Base-by-base conservation (phyloP, 1,140 invertebrate species). In the Zelostemma sp. region DNA sequence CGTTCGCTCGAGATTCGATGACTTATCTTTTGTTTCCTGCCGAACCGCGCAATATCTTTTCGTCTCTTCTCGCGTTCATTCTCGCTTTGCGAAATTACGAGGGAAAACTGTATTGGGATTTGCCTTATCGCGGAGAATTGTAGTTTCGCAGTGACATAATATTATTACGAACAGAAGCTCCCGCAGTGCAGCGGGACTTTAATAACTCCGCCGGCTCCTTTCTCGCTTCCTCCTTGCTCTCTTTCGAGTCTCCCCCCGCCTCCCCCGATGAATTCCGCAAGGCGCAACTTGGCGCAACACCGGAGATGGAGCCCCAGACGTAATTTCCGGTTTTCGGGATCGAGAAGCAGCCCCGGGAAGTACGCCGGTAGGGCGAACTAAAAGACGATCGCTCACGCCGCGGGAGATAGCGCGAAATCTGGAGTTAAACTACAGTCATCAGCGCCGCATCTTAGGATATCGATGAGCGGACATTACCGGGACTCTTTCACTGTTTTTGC, bases 271-370 rank as follows among this genome's bases (percentile, higher is more conserved):
- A 76, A 79, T 80, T 78, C 72, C 66, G 70, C 69, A 71, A 79
- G 73, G 76, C 73, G 48, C 59, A 77, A 77, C 78, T 76, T 78
- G 72, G 80, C 74, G 72, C 80, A 82, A 82, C 81, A 83, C 82
- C 82, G 82, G 82, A 84, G 82, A 84, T 84, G 80, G 80, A 84
- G 80, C 69, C 73, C 81, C 80, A 83, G 80, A 83, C 79, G 78
- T 84, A 84, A 83, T 84, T 84, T 84, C 82, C 82, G 82, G 79
- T 83, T 82, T 80, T 74, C 53, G 68, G 65, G 63, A 46, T 65
- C 72, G 74, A 68, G 48, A 70, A 62, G 54, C 43, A 38, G 49
- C 38, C 18, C 69, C 73, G 76, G 60, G 40, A 54, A n/a, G 62
- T 60, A 67, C 74, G 78, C 78, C 80, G 21, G 33, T 35, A n/a